Base-by-base conservation (phyloP, 2,888 invertebrate species). In the Lissonota sp. region DNA sequence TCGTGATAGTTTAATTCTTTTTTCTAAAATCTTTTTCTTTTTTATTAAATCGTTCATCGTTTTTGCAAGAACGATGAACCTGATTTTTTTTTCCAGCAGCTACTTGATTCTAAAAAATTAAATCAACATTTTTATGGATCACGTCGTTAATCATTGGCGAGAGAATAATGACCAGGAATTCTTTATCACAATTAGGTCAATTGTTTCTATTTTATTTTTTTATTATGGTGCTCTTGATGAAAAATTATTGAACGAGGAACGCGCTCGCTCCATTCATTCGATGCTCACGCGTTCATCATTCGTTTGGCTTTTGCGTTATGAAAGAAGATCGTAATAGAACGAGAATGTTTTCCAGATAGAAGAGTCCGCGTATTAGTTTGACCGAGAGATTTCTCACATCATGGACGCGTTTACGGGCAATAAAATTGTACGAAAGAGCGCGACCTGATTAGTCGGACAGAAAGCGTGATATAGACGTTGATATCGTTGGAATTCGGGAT, bases 401-500 rank as follows among this genome's bases (percentile, higher is more conserved):
- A 53, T 39, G 53, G 53, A 40, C 26, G 8, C 8, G 49, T 42
- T 44, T n/a, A 6, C 16, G 37, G 51, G 39, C 16, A 7, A 55
- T 8, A 16, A 51, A 16, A 7, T 6, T 6, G 12, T 69, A 46
- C 63, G 69, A 69, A 63, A 73, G 79, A 57, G 63, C 74, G 64
- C 74, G 74, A 79, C 79, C 79, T 64, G 79, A 74, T 79, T 74
- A 74, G 64, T 26, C 26, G 26, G 1, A 26, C 26, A 73, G 69
- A 49, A 70, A 74, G 63, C 69, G 49, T 16, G 74, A 26, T 26
- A 70, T 67, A 67, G 72, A 42, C 69, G 63, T 40, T 16, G 39
- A 40, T 55, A 53, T 57, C 69, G 72, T 74, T 80, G 85, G 84
- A 84, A 84, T 83, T 83, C 77, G 80, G 83, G 75, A 82, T 77